Evolutionary conservation across 2,797 vertebrate genomes (phyloP), one percentile per base, ranked within the genome.

Genomic region (Emys orbicularis): DNA sequence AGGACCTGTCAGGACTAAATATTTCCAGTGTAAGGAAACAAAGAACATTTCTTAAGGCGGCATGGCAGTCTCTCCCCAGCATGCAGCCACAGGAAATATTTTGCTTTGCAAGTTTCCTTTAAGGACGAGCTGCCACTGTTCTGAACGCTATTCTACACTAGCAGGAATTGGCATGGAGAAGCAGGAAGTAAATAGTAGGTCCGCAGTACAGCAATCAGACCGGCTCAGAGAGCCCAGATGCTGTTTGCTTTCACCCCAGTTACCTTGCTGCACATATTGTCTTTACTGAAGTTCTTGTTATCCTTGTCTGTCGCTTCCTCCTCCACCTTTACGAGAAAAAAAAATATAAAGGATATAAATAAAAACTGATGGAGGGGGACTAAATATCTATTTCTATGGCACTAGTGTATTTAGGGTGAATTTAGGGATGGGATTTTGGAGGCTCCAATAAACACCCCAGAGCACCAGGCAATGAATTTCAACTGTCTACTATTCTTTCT

Each of bases 261-360:
- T 99, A 99, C 99, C 99, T 99, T 99, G 98, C 98, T 98, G 98
- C 99, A 99, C 98, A 99, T 98, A 98, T 97, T 98, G 98, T 99
- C 99, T 98, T 98, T 98, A 97, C 98, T 98, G 98, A 98, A 99
- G 98, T 99, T 99, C 98, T 98, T 98, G 95, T 99, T 99, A 98
- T 99, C 98, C 96, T 99, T 98, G 97, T 99, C 99, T 53, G 98
- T 98, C 1, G 98, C 98, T 91, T 99, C 99, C 96, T 99, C 99
- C 97, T 99, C 99, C 94, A 99, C 98, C 99, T 99, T 97, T 37
- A 81, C 11, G 37, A 72, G 81, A 85, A 90, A 49, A 27, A 37
- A 44, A 87, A 79, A 84, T 13, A 79, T 94, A 53, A 72, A 27
- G 68, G 76, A 56, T 34, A n/a, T 79, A 56, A 23, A 74, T 54